phyloP scores from a whole-genome alignment of 1,140 invertebrate species.

The Pseudomyrmex sp. region DNA sequence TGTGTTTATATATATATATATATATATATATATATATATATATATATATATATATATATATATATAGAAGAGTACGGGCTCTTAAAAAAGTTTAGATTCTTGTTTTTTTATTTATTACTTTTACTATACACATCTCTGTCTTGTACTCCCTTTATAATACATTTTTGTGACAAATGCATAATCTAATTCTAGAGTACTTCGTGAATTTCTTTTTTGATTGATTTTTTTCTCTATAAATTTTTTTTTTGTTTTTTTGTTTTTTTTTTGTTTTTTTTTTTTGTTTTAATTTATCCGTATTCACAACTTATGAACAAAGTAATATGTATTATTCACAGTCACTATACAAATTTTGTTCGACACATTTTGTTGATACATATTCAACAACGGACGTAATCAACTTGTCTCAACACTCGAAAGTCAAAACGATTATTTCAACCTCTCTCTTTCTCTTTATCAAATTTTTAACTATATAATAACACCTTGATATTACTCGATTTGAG shows the following conservation, averaged over 20 bases:
- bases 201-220: slow-evolving; percentile 52
- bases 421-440: slow-evolving; percentile 24
- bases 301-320: slow-evolving; percentile 54
- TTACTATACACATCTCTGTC: slow-evolving; percentile 40
- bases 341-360: slow-evolving; percentile 59
- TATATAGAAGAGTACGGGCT: slow-evolving; percentile 41
- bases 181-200: slow-evolving; percentile 52
- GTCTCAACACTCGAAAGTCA: slow-evolving; percentile 52
- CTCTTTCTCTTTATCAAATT: slow-evolving; percentile 20
- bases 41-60: no score
- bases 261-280: slow-evolving; percentile 7
- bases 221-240: slow-evolving; percentile 44
- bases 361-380: slow-evolving; percentile 56
- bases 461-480: slow-evolving; percentile 38
- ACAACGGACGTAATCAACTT: slow-evolving; percentile 61
- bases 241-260: neutral
- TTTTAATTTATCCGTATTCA: slow-evolving; percentile 52
- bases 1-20: no score
- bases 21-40: no score
- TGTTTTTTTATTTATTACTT: slow-evolving; percentile 44
- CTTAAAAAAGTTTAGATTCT: slow-evolving; percentile 44
- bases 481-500: slow-evolving; percentile 46
- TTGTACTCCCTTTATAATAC: slow-evolving; percentile 60
- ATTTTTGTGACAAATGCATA: slow-evolving; percentile 57
- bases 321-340: slow-evolving; percentile 57